Base-by-base conservation (phyloP, 2,113 vertebrate species). In the Myrmecobius fasciatus region DNA sequence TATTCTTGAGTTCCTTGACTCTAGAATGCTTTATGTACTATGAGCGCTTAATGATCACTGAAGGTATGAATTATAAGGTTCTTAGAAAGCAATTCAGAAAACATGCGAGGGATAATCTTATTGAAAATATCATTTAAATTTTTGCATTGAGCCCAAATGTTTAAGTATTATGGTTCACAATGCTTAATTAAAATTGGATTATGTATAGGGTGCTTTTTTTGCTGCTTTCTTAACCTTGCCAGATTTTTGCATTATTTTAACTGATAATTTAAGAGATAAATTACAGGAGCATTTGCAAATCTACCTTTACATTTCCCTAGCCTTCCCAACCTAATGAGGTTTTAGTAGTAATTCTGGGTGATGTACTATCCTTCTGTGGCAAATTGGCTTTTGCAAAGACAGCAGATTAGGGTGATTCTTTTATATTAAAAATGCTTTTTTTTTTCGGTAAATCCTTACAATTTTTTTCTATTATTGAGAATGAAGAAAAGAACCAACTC, bases 311-410 rank as follows among this genome's bases (percentile, higher is more conserved):
- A 93, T 96, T 97, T 97, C 7, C 0, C 43, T 96, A 96, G 95
- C 31, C 56, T 97, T 95, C 94, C 26, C 5, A 94, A 47, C 93
- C 5, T 46, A 93, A 95, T 91, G 56, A 92, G 47, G 91, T 20
- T 95, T 95, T 91, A 93, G 51, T 0, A 43, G 83, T 60, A 92
- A 95, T 97, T 96, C 97, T 91, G 96, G 93, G 48, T 46, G 96
- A 98, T 96, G 92, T 25, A 95, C 67, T 91, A 93, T 88, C 20
- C 36, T 97, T 93, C 93, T 92, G 20, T 3, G 47, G 90, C 0
- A 56, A 95, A 95, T 95, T 92, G 53, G 31, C 93, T 92, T 90
- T 96, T 96, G 92, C 52, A 6, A 56, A 95, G 94, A 95, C 53
- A 96, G 90, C 5, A 96, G 48, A 53, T 96, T 97, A 93, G 93